phyloP scores from a whole-genome alignment of 2,888 invertebrate species.

The Cantharis lateralis region DNA sequence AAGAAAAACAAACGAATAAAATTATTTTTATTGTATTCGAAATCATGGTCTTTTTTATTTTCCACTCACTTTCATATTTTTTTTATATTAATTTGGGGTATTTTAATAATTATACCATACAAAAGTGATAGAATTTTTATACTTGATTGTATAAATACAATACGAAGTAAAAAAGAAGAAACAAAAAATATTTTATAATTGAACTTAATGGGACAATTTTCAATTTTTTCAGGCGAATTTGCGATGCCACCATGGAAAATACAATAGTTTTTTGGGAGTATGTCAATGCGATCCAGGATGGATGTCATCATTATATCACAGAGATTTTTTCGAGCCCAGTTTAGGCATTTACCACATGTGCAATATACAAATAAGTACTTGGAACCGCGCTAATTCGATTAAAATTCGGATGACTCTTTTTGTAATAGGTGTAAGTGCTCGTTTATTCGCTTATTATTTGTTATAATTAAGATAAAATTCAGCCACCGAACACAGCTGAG shows the following conservation, averaged over 20 bases:
- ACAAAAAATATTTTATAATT: neutral
- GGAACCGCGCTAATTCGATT: conserved; percentile 47
- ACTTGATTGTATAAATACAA: no score
- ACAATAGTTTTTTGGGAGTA: conserved; percentile 47
- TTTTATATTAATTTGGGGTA: no score
- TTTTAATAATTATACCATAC: no score
- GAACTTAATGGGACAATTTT: neutral
- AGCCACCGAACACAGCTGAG: no score
- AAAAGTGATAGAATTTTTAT: no score
- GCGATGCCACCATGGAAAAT: conserved; percentile 52
- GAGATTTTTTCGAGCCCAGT: conserved; percentile 48
- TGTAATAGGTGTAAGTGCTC: conserved; percentile 43
- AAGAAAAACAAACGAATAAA: no score
- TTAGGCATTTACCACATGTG: conserved; percentile 55
- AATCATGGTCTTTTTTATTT: no score
- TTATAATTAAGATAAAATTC: neutral
- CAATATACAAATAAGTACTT: conserved; percentile 51
- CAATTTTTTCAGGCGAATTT: conserved; percentile 36
- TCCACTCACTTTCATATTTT: no score
- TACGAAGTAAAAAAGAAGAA: neutral
- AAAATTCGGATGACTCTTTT: conserved; percentile 48
- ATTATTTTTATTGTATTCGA: no score
- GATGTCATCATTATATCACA: conserved; percentile 49
- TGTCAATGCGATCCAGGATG: conserved; percentile 54
- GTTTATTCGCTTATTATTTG: neutral